phyloP scores from a whole-genome alignment of 2,797 vertebrate species.

The Eupleurogrammus muticus region DNA sequence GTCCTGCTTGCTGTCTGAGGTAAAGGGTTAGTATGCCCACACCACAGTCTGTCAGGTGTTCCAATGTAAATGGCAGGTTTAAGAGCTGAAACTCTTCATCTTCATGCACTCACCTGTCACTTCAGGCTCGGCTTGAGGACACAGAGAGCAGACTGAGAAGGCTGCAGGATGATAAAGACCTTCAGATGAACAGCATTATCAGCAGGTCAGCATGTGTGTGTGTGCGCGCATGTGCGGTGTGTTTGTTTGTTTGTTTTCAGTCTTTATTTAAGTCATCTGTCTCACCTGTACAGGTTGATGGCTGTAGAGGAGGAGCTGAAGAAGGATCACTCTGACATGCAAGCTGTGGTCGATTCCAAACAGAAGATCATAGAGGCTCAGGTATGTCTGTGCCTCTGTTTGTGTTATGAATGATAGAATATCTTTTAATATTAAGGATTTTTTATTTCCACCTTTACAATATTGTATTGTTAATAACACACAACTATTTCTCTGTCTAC shows the following conservation, averaged over 20 bases:
- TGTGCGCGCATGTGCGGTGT: not conserved
- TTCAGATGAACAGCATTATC: conserved; percentile 98
- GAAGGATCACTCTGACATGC: conserved; percentile 97
- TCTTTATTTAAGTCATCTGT: too few species aligned
- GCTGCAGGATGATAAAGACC: conserved; percentile 96
- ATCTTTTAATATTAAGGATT: too few species aligned
- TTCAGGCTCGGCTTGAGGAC: conserved; percentile 87
- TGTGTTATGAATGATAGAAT: not conserved
- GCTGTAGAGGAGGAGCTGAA: conserved; percentile 96
- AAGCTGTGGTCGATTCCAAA: conserved; percentile 96
- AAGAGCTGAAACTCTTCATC: too few species aligned
- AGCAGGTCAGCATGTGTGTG: conserved; percentile 84
- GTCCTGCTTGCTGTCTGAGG: too few species aligned
- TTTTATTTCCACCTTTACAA: too few species aligned
- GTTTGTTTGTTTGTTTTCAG: not conserved
- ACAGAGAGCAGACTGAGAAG: conserved; percentile 92
- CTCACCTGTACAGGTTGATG: conserved; percentile 87
- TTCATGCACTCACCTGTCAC: too few species aligned
- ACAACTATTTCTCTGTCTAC: too few species aligned
- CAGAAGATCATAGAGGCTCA: conserved; percentile 98
- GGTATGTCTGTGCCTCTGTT: conserved; percentile 67
- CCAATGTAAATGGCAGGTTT: too few species aligned
- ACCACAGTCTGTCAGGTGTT: too few species aligned
- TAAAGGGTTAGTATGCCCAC: too few species aligned
- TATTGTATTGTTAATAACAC: too few species aligned